Evolutionary conservation across 2,797 vertebrate genomes (phyloP).

Genomic region (Steatocranus sp.): DNA sequence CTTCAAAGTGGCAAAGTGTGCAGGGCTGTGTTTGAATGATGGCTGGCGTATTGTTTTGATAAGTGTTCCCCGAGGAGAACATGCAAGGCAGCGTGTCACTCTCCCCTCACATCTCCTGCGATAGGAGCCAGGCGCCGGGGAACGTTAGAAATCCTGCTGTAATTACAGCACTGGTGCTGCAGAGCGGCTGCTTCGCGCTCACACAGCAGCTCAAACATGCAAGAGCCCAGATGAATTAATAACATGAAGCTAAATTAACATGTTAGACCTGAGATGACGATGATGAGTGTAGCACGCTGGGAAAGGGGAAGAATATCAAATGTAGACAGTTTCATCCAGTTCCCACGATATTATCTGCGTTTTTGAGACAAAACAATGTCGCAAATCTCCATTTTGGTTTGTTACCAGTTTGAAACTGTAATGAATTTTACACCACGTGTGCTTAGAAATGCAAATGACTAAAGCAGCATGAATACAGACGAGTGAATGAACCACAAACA

Average conservation of each 20-base stretch:
- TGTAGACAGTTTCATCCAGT: conserved; percentile 27
- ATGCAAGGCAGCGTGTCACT: conserved; percentile 52
- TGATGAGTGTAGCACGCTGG: conserved; percentile 16
- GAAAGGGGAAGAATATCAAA: conserved; percentile 17
- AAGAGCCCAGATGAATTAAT: conserved; percentile 25
- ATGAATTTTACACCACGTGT: neutral
- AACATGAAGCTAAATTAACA: conserved; percentile 43
- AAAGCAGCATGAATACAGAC: conserved; percentile 26
- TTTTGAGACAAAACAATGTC: conserved; percentile 3
- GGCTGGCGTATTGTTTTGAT: conserved; percentile 67
- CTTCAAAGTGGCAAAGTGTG: conserved; percentile 60
- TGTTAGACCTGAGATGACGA: conserved; percentile 29
- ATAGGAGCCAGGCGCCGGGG: conserved; percentile 19
- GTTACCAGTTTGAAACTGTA: neutral
- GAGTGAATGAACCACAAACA: conserved; percentile 26
- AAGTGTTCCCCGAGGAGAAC: conserved; percentile 66
- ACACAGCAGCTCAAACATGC: neutral
- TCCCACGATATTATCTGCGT: conserved; percentile 6
- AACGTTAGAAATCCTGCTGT: conserved; percentile 19
- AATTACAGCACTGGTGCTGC: conserved; percentile 31
- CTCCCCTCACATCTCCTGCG: conserved; percentile 31
- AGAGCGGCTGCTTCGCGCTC: neutral
- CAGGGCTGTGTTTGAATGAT: conserved; percentile 52
- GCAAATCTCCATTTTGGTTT: conserved; percentile 19
- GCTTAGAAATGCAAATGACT: neutral